These are phyloP conservation scores for Aphelenchoides bicaudatus DNA, from an alignment of 2,888 invertebrate species.

Conservation along the genomic window DNA sequence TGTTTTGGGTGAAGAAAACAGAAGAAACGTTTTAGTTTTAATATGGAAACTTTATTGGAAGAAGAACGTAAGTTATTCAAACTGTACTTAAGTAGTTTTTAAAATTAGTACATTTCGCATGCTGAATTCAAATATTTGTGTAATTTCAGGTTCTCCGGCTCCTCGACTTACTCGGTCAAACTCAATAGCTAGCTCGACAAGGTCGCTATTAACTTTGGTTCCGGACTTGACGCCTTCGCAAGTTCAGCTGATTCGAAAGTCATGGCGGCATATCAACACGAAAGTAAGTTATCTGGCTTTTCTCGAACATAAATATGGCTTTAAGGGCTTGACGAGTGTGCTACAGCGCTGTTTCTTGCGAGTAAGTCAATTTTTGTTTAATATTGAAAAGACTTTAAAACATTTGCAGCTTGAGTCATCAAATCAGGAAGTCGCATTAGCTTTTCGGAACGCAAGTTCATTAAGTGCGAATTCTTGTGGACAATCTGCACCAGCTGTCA, in stretches of 20 bases:
- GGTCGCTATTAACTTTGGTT: conserved; percentile 33
- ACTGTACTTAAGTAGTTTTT: no score
- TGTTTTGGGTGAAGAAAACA: no score
- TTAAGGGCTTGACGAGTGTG: conserved; percentile 47
- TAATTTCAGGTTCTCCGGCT: background rate
- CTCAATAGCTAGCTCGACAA: conserved; percentile 17
- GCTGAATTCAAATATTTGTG: background rate
- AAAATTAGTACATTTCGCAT: background rate
- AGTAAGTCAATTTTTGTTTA: conserved; percentile 32
- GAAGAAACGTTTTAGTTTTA: no score
- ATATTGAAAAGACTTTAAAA: conserved; percentile 1
- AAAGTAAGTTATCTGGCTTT: no score
- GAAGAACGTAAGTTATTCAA: background rate
- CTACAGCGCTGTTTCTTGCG: conserved; percentile 49
- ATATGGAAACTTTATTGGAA: conserved; percentile 1
- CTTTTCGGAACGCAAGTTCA: conserved; percentile 16
- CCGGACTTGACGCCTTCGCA: conserved; percentile 40
- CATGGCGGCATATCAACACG: conserved; percentile 58
- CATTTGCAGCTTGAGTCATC: conserved; percentile 26
- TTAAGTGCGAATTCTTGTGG: no score
- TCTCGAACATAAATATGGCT: no score
- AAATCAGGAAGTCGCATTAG: conserved; percentile 20
- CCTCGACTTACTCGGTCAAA: conserved; percentile 19
- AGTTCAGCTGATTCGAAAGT: conserved; percentile 41
- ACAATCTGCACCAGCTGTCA: conserved; percentile 19